Evolutionary conservation across 2,888 invertebrate species (phyloP).

Genomic region (Ellobium chinense): DNA sequence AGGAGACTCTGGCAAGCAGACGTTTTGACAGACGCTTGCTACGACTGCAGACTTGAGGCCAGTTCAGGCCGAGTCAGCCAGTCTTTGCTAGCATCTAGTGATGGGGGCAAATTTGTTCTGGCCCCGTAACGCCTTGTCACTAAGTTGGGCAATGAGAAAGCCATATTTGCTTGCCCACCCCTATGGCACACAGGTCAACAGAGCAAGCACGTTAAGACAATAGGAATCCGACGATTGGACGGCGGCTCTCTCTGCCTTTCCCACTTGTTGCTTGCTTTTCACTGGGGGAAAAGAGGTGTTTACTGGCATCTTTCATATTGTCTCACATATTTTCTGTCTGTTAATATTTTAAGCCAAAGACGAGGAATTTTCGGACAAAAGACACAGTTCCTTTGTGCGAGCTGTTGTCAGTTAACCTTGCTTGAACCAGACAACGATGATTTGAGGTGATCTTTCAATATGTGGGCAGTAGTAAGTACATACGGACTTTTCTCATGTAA

Average conservation of each 20-base stretch:
- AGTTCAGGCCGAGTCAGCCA: constrained; percentile 28
- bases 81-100: constrained; percentile 44
- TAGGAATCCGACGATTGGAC: constrained; percentile 38
- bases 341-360: too few species aligned
- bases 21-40: constrained; percentile 20
- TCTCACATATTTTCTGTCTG: background rate
- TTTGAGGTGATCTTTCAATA: too few species aligned
- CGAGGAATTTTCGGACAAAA: too few species aligned
- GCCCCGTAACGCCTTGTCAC: constrained; percentile 42
- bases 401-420: too few species aligned
- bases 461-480: too few species aligned
- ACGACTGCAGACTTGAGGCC: background rate
- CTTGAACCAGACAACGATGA: too few species aligned
- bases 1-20: constrained; percentile 9
- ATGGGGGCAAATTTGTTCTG: constrained; percentile 27
- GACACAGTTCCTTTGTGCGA: background rate
- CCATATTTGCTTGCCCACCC: constrained; percentile 43
- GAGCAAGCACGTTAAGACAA: constrained; percentile 42
- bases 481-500: too few species aligned
- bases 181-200: constrained; percentile 21
- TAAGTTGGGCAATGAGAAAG: constrained; percentile 48
- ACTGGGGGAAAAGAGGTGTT: background rate
- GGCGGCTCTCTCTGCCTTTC: background rate
- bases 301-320: constrained; percentile 18
- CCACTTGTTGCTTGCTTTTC: constrained; percentile 7